These are phyloP conservation scores for Centroberyx gerrardi DNA, from an alignment of 2,797 vertebrate species.

Conservation along the genomic window DNA sequence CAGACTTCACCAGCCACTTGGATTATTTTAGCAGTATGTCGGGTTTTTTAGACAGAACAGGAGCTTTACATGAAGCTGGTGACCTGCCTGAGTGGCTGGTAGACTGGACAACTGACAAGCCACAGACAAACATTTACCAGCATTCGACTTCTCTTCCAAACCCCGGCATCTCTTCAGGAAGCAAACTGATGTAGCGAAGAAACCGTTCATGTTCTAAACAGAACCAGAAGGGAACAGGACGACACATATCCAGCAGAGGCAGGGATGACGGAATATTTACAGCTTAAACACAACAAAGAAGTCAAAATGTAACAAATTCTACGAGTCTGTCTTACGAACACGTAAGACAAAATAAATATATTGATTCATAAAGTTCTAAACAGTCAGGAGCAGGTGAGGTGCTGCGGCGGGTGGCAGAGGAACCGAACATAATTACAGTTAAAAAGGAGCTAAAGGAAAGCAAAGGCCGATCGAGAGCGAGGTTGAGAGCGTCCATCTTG, in stretches of 20 bases:
- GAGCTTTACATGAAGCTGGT: constrained; percentile 6
- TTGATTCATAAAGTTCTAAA: constrained; percentile 29
- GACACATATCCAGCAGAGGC: constrained; percentile 20
- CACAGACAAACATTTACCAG: neutral
- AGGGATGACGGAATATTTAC: constrained; percentile 12
- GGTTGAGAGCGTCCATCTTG: constrained; percentile 31
- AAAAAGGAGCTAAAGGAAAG: constrained; percentile 29
- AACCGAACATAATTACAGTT: constrained; percentile 29
- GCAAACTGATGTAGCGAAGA: neutral
- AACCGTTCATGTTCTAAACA: neutral
- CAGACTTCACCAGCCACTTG: neutral
- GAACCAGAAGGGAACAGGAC: constrained; percentile 18
- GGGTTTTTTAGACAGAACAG: neutral
- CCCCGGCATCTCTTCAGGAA: constrained; percentile 1
- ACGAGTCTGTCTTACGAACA: neutral
- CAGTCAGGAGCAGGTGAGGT: constrained; percentile 16
- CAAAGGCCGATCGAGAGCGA: constrained; percentile 2
- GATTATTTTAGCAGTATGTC: neutral
- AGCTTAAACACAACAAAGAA: constrained; percentile 15
- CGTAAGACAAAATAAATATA: constrained; percentile 63
- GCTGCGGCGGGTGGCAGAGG: constrained; percentile 7
- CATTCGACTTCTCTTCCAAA: neutral
- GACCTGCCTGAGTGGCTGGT: neutral
- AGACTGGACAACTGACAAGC: neutral
- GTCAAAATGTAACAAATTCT: constrained; percentile 29